Evolutionary conservation across 1,140 invertebrate species (phyloP).

Genomic region (Lucilia cuprina): DNA sequence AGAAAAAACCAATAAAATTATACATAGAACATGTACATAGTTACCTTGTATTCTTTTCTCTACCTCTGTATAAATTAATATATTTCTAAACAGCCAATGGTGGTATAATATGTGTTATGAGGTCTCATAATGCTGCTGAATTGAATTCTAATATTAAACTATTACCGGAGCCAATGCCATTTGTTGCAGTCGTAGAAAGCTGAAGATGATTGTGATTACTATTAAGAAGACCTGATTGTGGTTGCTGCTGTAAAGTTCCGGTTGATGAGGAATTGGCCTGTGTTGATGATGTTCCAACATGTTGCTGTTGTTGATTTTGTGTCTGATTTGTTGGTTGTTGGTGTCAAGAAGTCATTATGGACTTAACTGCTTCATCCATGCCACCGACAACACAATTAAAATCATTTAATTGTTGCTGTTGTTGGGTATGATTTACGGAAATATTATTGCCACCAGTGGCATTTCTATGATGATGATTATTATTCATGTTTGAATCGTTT

Average conservation of each 20-base stretch:
- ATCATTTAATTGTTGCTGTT: constrained; percentile 46
- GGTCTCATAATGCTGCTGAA: constrained; percentile 51
- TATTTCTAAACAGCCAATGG: constrained; percentile 12
- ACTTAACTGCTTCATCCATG: constrained; percentile 59
- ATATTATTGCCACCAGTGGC: constrained; percentile 37
- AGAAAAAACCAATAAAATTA: neutral
- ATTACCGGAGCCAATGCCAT: constrained; percentile 4
- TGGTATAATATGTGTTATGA: constrained; percentile 2
- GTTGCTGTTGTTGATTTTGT: constrained; percentile 16
- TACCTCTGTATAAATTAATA: neutral
- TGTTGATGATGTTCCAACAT: constrained; percentile 30
- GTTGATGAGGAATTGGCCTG: neutral
- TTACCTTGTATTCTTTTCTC: neutral
- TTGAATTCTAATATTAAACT: constrained; percentile 60
- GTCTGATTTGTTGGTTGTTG: constrained; percentile 36
- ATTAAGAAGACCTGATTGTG: neutral
- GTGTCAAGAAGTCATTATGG: constrained; percentile 62
- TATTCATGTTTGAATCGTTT: neutral
- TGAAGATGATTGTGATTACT: neutral
- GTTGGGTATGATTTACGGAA: neutral
- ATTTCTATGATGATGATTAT: constrained; percentile 39
- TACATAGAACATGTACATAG: neutral
- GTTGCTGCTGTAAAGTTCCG: neutral
- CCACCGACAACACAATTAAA: constrained; percentile 56
- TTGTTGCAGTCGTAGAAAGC: neutral